phyloP scores from a whole-genome alignment of 2,797 vertebrate genomes.

The Periparus ater region DNA sequence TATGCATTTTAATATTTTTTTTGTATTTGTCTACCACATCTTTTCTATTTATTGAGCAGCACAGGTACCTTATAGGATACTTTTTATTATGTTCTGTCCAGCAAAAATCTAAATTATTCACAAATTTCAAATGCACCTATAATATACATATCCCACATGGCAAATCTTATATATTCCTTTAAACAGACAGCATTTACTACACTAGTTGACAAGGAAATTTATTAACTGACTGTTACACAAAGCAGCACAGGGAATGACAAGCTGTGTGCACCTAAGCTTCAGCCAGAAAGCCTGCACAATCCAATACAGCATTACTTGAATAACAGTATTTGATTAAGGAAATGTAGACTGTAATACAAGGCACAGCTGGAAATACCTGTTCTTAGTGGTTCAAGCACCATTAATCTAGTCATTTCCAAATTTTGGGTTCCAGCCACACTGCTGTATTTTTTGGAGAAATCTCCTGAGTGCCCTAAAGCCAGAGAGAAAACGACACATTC shows the following conservation, averaged over 20 bases:
- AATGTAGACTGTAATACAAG: background rate
- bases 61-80: background rate
- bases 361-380: background rate
- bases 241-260: background rate
- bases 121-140: background rate
- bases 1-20: background rate
- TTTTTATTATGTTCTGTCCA: background rate
- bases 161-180: background rate
- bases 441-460: background rate
- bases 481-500: background rate
- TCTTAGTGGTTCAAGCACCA: background rate
- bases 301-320: background rate
- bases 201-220: background rate
- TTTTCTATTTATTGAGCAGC: background rate
- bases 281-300: background rate
- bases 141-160: background rate
- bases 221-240: background rate
- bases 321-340: background rate
- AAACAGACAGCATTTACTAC: background rate
- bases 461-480: background rate
- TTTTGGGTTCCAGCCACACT: background rate
- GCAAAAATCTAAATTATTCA: background rate
- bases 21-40: background rate
- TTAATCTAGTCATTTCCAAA: background rate
- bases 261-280: background rate